Conservation (phyloP, 2,888 invertebrate species). For the Eristalis intricaria region DNA sequence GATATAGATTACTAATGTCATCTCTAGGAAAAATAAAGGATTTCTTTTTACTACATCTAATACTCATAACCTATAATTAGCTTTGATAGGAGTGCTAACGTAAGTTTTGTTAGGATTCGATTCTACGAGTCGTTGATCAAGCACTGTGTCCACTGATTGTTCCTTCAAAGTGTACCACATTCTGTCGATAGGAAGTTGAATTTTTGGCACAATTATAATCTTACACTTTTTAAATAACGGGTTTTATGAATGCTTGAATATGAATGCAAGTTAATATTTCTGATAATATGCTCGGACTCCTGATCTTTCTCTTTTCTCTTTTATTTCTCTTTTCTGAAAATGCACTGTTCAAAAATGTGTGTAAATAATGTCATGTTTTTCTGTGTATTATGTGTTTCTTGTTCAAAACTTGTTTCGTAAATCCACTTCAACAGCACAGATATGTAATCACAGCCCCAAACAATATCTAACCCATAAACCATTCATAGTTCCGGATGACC, state of each 20-base stretch:
- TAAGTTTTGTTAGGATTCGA: too few species aligned
- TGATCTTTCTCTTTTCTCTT: background rate
- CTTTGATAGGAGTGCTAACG: too few species aligned
- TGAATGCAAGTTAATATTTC: background rate
- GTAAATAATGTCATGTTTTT: background rate
- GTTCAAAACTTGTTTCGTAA: background rate
- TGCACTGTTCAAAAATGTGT: background rate
- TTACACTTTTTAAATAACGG: too few species aligned
- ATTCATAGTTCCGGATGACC: slow-evolving; percentile 87
- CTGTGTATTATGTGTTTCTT: background rate
- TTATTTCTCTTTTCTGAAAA: background rate
- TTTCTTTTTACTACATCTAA: too few species aligned
- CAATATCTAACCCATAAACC: slow-evolving; percentile 33
- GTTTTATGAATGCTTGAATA: background rate
- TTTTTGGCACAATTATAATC: too few species aligned
- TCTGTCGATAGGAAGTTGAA: too few species aligned
- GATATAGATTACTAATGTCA: too few species aligned
- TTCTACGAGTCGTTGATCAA: too few species aligned
- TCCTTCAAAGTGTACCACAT: too few species aligned
- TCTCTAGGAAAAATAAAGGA: too few species aligned
- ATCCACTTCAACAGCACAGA: slow-evolving; percentile 58
- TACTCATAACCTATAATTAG: too few species aligned
- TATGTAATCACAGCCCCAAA: slow-evolving; percentile 9
- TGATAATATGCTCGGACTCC: background rate
- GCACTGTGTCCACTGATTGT: too few species aligned